phyloP scores from a whole-genome alignment of 2,888 invertebrate genomes.

The Deilephila elpenor region DNA sequence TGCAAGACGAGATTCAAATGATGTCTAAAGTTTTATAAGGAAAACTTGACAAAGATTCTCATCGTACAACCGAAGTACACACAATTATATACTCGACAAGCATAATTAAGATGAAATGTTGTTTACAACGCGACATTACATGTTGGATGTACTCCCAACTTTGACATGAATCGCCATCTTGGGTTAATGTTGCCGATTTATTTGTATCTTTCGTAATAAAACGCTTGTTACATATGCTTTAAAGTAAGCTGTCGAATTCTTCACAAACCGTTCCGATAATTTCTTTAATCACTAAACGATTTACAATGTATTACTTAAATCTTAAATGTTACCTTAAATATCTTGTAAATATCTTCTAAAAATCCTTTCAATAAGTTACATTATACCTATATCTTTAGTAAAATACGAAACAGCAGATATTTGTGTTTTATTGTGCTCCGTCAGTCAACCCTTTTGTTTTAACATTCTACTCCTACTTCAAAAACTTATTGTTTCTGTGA shows the following conservation, averaged over 20 bases:
- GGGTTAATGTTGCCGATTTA: background rate
- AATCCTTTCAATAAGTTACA: slow-evolving; percentile 79
- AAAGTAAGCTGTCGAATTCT: slow-evolving; percentile 8
- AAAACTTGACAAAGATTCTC: slow-evolving; percentile 5
- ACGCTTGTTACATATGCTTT: slow-evolving; percentile 10
- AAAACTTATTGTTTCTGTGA: background rate
- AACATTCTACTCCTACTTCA: background rate
- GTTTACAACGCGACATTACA: background rate
- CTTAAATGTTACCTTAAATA: slow-evolving; percentile 69
- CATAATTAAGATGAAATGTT: slow-evolving; percentile 4
- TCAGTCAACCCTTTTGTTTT: background rate
- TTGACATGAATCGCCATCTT: slow-evolving; percentile 6
- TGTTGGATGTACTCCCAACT: background rate
- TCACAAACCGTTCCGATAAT: slow-evolving; percentile 29
- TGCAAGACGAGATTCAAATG: background rate
- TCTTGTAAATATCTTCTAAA: slow-evolving; percentile 81
- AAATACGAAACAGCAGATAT: slow-evolving; percentile 64
- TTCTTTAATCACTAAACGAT: slow-evolving; percentile 38
- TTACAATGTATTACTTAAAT: slow-evolving; percentile 69
- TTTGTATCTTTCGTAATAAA: slow-evolving; percentile 18
- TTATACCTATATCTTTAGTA: slow-evolving; percentile 81
- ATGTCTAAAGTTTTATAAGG: slow-evolving; percentile 4
- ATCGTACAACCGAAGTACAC: slow-evolving; percentile 1
- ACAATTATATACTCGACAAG: background rate
- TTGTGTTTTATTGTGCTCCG: slow-evolving; percentile 41